Evolutionary conservation across 2,888 invertebrate species (phyloP), one percentile per base, ranked within the genome.

Genomic region (Caenorhabditis sp.): DNA sequence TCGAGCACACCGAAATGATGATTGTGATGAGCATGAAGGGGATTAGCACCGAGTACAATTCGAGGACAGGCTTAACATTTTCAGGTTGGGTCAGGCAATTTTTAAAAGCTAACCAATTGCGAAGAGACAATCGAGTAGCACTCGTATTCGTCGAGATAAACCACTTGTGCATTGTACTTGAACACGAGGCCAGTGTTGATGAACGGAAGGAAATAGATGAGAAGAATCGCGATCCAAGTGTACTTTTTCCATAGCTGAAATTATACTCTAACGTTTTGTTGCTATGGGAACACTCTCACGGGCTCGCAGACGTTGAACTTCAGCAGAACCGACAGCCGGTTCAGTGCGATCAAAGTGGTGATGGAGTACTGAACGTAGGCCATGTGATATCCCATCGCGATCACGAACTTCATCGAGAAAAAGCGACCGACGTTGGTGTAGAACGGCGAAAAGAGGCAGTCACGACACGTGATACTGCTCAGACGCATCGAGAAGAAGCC

Each of bases 321-420:
- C 7, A 35, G 0, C 6, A 66, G 30, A n/a, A 66, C 46, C 5
- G 56, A 24, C 1, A 56, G 20, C 15, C 65, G 46, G 30, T 66
- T 66, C 9, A 66, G 11, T 22, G 65, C 43, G 1, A 66, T 35
- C 8, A 66, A n/a, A n/a, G 48, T 22, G 3, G 65, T 66, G 5
- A 45, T 13, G 4, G 35, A 17, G 30, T 66, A 66, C 41, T 66
- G 65, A 13, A 66, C 56, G 15, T 39, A 66, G 1, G 65, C 65
- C 65, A 66, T 68, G 27, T 68, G 68, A 8, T 15, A 41, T 0
- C 15, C 26, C 68, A 68, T 58, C 15, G 58, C 26, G 2, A n/a
- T 6, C 1, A 65, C 6, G 37, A 65, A 65, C 5, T 20, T 46
- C 46, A 13, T 37, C 37, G n/a, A 37, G 9, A 3, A 13, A 15